Conservation (phyloP, 2,797 vertebrate genomes). For the Cossypha dichroa region DNA sequence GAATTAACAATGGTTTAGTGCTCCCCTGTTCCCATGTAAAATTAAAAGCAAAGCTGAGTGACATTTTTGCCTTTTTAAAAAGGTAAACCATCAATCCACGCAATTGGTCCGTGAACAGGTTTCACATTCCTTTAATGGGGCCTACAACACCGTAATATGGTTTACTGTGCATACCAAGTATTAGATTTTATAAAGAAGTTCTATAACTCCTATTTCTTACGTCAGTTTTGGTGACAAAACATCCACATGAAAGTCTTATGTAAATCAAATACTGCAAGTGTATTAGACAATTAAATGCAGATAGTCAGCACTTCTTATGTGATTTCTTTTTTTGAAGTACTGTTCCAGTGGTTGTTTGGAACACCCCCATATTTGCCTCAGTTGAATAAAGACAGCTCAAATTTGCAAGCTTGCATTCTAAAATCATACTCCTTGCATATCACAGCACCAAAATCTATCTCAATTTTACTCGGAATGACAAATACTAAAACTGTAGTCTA, state of each 20-base stretch:
- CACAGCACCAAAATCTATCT: not conserved
- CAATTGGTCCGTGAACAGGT: accelerated
- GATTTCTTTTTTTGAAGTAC: not conserved
- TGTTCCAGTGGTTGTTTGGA: not conserved
- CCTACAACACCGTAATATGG: not conserved
- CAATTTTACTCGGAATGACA: not conserved
- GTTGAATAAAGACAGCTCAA: not conserved
- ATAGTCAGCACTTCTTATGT: not conserved
- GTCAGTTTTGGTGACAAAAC: not conserved
- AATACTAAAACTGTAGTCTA: not conserved
- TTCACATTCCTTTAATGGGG: not conserved
- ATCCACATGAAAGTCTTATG: not conserved
- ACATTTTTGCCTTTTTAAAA: not conserved
- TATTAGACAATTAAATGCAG: not conserved
- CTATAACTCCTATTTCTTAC: not conserved
- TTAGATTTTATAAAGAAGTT: not conserved
- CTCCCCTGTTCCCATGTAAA: not conserved
- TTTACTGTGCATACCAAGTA: not conserved
- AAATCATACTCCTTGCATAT: not conserved
- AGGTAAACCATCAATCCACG: not conserved
- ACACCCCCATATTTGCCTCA: not conserved
- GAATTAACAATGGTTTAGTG: constrained; percentile 28
- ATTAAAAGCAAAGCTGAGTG: constrained; percentile 22
- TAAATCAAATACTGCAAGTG: not conserved
- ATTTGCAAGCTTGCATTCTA: not conserved